A percentile compares a stretch with the other conserved stretches of the same genome.
Conservation (phyloP, 2,797 vertebrate genomes). For the Champsocephalus esox region DNA sequence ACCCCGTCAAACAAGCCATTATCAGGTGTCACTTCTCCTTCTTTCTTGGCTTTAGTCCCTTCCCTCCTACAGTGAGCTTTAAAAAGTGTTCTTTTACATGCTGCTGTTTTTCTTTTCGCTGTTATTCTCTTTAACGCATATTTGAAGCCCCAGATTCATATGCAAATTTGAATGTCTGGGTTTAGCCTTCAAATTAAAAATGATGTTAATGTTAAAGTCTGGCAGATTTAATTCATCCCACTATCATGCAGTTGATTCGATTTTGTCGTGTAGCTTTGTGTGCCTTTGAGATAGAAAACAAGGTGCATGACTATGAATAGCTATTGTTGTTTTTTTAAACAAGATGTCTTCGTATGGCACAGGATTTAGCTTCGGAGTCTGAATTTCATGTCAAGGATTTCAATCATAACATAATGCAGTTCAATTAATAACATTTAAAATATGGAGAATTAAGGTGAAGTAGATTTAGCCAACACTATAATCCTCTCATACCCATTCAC, state of each 20-base stretch:
- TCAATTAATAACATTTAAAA: not conserved
- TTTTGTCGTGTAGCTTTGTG: not conserved
- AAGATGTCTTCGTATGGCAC: not conserved
- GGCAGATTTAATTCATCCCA: not conserved
- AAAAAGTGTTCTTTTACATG: not conserved
- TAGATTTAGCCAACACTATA: not conserved
- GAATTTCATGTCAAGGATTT: not conserved
- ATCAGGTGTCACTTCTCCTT: slow-evolving; percentile 87
- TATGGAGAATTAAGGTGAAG: not conserved
- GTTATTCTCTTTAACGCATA: no score
- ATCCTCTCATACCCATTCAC: not conserved
- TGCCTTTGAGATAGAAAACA: not conserved
- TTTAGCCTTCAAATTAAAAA: slow-evolving; percentile 2
- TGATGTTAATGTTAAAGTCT: not conserved
- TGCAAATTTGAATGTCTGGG: not conserved
- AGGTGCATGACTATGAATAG: not conserved
- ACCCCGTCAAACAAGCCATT: slow-evolving; percentile 89
- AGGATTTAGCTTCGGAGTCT: not conserved
- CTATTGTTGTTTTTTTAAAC: not conserved
- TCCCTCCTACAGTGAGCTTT: not conserved
- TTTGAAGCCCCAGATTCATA: not conserved
- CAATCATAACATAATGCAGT: not conserved
- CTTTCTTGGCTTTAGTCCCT: not conserved
- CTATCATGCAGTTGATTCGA: not conserved
- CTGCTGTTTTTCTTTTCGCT: not conserved